phyloP scores from a whole-genome alignment of 2,888 invertebrate genomes.

The Acrobeloides nanus region DNA sequence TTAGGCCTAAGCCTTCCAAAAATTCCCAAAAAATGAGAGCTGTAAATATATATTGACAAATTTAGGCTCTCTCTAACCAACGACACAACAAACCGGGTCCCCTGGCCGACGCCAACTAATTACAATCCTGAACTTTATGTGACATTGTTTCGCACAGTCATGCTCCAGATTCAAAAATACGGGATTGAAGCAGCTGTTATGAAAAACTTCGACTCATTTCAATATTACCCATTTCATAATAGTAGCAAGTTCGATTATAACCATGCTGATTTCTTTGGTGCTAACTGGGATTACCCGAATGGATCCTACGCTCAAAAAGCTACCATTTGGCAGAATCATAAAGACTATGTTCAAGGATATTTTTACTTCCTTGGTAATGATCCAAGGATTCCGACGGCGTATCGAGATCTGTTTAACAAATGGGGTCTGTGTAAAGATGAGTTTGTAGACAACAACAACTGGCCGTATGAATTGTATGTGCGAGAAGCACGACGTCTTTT shows the following conservation, averaged over 20 bases:
- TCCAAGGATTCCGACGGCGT: background rate
- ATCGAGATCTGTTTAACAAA: background rate
- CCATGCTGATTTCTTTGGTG: slow-evolving; percentile 1
- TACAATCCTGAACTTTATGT: no score
- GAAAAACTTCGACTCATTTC: no score
- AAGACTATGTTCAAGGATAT: background rate
- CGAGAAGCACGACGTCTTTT: background rate
- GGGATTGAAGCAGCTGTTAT: no score
- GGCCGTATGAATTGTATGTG: slow-evolving; percentile 3
- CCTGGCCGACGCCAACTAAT: no score
- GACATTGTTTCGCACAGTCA: no score
- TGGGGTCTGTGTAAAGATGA: slow-evolving; percentile 1
- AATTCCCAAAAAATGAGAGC: no score
- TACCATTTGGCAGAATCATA: background rate
- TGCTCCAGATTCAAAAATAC: no score
- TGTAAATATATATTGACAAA: no score
- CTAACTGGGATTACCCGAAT: background rate
- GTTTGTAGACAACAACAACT: background rate
- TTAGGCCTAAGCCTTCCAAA: no score
- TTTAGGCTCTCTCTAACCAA: no score
- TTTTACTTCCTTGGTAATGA: background rate
- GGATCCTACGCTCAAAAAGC: background rate
- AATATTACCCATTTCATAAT: no score
- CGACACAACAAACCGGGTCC: no score
- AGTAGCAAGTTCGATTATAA: background rate